Conservation (phyloP, 2,113 vertebrate genomes). For the Callithrix jacchus region DNA sequence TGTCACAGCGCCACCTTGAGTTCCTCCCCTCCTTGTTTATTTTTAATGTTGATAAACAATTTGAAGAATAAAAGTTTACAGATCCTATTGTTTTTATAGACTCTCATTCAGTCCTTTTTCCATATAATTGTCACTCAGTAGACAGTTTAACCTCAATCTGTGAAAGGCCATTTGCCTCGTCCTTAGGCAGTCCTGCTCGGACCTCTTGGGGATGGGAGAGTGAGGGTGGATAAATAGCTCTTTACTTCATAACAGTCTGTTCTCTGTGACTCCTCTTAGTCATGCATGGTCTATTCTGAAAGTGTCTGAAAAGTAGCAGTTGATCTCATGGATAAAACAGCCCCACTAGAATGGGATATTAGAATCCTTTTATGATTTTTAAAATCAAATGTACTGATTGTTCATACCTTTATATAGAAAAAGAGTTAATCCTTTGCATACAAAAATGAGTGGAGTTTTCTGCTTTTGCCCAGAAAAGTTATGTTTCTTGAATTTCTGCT, state of each 20-base stretch:
- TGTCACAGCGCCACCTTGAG: too few species aligned
- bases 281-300: constrained; percentile 30
- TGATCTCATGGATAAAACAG: constrained; percentile 66
- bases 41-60: constrained; percentile 31
- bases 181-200: background rate
- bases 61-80: constrained; percentile 22
- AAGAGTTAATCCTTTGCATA: constrained; percentile 68
- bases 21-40: background rate
- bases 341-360: constrained; percentile 55
- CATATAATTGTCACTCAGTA: background rate
- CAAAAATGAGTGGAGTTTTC: constrained; percentile 59
- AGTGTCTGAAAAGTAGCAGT: constrained; percentile 52
- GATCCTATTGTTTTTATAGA: constrained; percentile 18
- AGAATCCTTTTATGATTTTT: constrained; percentile 47
- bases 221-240: constrained; percentile 36
- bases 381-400: constrained; percentile 55
- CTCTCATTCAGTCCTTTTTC: background rate
- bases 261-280: constrained; percentile 49
- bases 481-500: constrained; percentile 76
- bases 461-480: constrained; percentile 73
- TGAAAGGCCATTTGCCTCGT: constrained; percentile 15
- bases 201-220: background rate
- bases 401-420: constrained; percentile 65
- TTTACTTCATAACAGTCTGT: constrained; percentile 56
- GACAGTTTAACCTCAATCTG: constrained; percentile 14